These are phyloP conservation scores for Andrena chrysosceles DNA, from an alignment of 2,888 invertebrate species.

Conservation along the genomic window DNA sequence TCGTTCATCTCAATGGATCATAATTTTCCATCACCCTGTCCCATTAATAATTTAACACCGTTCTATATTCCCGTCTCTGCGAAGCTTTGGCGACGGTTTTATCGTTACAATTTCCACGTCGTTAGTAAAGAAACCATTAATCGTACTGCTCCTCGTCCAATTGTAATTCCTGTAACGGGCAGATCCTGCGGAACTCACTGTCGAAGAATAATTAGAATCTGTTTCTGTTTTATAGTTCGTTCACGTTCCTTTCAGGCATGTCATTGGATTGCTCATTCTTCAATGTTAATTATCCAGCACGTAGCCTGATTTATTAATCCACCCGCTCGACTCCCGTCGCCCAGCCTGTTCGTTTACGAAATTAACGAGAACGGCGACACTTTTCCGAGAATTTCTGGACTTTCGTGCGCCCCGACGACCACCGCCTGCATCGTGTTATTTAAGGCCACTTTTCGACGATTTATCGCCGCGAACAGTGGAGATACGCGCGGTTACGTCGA, in stretches of 20 bases:
- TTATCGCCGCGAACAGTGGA: constrained; percentile 13
- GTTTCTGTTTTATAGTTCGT: neutral
- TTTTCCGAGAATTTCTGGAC: constrained; percentile 39
- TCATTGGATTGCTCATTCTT: neutral
- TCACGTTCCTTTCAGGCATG: neutral
- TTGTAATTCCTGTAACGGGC: constrained; percentile 1
- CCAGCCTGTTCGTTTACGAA: constrained; percentile 9
- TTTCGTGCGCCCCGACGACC: constrained; percentile 32
- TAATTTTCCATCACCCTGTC: neutral
- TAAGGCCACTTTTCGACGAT: constrained; percentile 40
- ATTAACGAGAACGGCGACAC: constrained; percentile 4
- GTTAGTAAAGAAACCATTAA: constrained; percentile 3
- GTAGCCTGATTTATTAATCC: neutral
- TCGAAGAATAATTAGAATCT: constrained; percentile 15
- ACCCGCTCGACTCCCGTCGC: neutral
- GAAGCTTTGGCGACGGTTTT: neutral
- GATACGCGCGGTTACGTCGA: constrained; percentile 30
- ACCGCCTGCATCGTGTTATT: constrained; percentile 34
- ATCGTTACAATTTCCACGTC: neutral
- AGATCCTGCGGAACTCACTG: neutral
- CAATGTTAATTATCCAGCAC: constrained; percentile 17
- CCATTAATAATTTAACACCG: neutral
- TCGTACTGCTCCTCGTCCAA: neutral
- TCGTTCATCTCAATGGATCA: no score
- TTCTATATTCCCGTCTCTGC: neutral